These are phyloP conservation scores for Drosophila elegans DNA, from an alignment of 1,140 invertebrate genomes.

Conservation along the genomic window DNA sequence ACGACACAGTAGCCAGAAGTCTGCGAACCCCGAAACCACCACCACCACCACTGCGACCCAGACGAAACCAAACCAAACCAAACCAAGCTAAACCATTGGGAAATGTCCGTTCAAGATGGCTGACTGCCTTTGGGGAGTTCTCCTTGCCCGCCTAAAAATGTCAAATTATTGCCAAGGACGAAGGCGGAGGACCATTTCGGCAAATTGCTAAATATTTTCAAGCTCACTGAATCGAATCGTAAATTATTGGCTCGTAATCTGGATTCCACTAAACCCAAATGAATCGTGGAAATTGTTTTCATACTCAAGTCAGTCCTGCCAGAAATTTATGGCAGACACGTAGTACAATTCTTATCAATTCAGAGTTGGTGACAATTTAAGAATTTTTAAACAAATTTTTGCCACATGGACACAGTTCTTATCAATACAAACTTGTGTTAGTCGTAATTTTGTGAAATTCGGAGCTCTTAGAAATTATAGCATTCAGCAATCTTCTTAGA, in stretches of 20 bases:
- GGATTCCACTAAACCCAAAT: constrained; percentile 41
- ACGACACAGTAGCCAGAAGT: constrained; percentile 53
- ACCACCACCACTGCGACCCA: constrained; percentile 18
- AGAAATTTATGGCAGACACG: background rate
- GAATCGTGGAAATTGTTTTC: constrained; percentile 23
- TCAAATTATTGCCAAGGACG: constrained; percentile 63
- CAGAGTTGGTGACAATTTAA: too few relatives aligned
- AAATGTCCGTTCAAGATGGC: constrained; percentile 69
- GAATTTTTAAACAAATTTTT: too few relatives aligned
- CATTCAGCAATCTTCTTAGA: too few relatives aligned
- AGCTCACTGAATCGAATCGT: constrained; percentile 67
- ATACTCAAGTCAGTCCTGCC: background rate
- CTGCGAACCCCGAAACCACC: constrained; percentile 3
- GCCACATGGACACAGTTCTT: too few relatives aligned
- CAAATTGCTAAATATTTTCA: constrained; percentile 77
- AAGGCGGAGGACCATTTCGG: constrained; percentile 58
- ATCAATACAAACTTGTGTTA: too few relatives aligned
- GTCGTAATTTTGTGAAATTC: too few relatives aligned
- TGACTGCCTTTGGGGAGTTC: constrained; percentile 35
- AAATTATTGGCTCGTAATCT: constrained; percentile 63
- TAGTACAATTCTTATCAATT: background rate
- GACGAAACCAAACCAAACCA: background rate
- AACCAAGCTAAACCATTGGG: constrained; percentile 19
- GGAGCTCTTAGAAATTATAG: too few relatives aligned
- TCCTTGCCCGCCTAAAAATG: constrained; percentile 46